Percentiles rank a stretch among this genome's conserved stretches.
Evolutionary conservation across 1,140 invertebrate genomes (phyloP).

Genomic region (Acromyrmex charruanus): DNA sequence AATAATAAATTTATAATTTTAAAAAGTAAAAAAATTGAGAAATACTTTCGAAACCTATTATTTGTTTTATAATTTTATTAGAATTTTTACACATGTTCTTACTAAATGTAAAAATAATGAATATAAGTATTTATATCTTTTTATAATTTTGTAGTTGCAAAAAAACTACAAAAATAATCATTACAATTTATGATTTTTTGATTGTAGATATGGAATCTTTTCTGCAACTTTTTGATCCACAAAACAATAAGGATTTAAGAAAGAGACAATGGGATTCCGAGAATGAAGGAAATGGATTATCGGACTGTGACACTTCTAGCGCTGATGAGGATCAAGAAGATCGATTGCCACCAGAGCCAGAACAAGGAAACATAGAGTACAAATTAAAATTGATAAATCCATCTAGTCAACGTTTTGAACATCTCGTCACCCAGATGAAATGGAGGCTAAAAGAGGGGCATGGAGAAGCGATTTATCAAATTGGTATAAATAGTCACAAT

Average conservation of each 20-base stretch:
- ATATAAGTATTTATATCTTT: slow-evolving; percentile 15
- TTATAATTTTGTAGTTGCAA: background rate
- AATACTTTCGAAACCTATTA: background rate
- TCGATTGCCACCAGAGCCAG: slow-evolving; percentile 94
- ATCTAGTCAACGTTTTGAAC: slow-evolving; percentile 94
- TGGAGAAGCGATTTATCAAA: slow-evolving; percentile 98
- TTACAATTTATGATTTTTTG: background rate
- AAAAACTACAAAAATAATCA: background rate
- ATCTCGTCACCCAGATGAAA: slow-evolving; percentile 96
- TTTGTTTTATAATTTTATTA: background rate
- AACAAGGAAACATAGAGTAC: slow-evolving; percentile 97
- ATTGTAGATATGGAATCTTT: slow-evolving; percentile 90
- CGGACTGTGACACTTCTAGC: slow-evolving; percentile 80
- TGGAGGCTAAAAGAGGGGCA: slow-evolving; percentile 95
- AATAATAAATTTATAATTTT: background rate
- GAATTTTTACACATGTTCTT: background rate
- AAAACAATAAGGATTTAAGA: slow-evolving; percentile 80
- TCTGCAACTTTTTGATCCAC: slow-evolving; percentile 92
- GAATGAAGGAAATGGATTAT: slow-evolving; percentile 79
- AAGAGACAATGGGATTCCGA: slow-evolving; percentile 82
- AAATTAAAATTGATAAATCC: slow-evolving; percentile 96
- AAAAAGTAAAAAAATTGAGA: background rate
- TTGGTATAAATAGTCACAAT: slow-evolving; percentile 86
- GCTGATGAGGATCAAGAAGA: slow-evolving; percentile 86
- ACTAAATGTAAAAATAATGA: background rate